Evolutionary conservation across 2,888 invertebrate genomes (phyloP).

Genomic region (Julus scandinavius): DNA sequence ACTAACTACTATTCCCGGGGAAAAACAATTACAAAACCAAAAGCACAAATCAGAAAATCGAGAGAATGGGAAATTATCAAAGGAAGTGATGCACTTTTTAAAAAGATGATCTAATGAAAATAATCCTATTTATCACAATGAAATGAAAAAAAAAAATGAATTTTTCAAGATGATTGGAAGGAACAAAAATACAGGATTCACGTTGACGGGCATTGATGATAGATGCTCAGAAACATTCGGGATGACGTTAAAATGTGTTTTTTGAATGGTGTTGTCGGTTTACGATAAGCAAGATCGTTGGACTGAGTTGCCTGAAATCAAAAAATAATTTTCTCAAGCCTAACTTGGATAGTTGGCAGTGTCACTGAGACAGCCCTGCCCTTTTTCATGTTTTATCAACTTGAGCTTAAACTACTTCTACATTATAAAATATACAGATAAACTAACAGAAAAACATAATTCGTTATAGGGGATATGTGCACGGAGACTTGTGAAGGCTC

Average conservation of each 20-base stretch:
- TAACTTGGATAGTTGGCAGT: too few species aligned
- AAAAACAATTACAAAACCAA: not conserved
- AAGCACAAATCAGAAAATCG: not conserved
- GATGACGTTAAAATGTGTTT: not conserved
- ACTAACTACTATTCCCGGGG: not conserved
- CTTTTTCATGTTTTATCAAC: too few species aligned
- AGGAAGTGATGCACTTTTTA: not conserved
- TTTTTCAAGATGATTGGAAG: not conserved
- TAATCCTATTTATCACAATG: constrained; percentile 13
- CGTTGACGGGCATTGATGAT: not conserved
- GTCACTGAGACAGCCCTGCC: too few species aligned
- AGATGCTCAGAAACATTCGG: not conserved
- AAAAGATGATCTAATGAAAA: not conserved
- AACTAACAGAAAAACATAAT: not conserved
- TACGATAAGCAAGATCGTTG: not conserved
- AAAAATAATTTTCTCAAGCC: not conserved
- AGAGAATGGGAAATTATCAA: not conserved
- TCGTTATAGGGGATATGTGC: too few species aligned
- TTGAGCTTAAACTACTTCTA: too few species aligned
- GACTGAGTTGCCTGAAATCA: not conserved
- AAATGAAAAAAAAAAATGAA: constrained; percentile 10
- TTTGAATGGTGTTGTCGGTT: not conserved
- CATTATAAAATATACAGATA: too few species aligned
- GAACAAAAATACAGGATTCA: not conserved
- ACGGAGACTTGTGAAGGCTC: too few species aligned